Percentiles rank a stretch among this genome's conserved stretches.
Evolutionary conservation across 1,140 invertebrate species (phyloP).

Genomic region (Lucilia sericata): DNA sequence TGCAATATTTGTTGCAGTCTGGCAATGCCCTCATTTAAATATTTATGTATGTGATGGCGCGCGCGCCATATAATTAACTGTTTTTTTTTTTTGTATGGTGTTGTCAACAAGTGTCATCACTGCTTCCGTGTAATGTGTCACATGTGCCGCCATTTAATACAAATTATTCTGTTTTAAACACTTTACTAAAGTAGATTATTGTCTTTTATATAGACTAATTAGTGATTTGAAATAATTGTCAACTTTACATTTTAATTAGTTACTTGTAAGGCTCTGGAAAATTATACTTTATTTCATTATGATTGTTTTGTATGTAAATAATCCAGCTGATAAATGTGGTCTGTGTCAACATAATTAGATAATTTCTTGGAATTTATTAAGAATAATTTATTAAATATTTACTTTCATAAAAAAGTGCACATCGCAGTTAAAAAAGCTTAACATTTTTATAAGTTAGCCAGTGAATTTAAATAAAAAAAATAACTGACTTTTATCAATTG

Average conservation of each 20-base stretch:
- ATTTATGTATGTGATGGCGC: not conserved
- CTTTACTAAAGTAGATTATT: not conserved
- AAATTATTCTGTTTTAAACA: slow-evolving; percentile 5
- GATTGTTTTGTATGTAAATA: not conserved
- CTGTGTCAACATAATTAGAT: not conserved
- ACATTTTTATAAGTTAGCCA: no score
- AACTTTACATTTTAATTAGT: slow-evolving; percentile 32
- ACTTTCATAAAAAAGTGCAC: no score
- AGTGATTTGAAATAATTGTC: slow-evolving; percentile 14
- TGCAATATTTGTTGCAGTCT: not conserved
- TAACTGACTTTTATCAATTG: no score
- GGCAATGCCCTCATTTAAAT: slow-evolving; percentile 35
- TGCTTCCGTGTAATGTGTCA: slow-evolving; percentile 39
- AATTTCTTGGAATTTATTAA: not conserved
- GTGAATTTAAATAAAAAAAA: no score
- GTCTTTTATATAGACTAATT: slow-evolving; percentile 31
- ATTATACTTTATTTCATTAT: not conserved
- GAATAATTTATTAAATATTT: no score
- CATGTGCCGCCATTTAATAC: slow-evolving; percentile 28
- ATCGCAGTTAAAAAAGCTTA: no score
- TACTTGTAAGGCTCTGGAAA: not conserved
- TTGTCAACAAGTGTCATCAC: slow-evolving; percentile 36
- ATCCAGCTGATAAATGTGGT: not conserved
- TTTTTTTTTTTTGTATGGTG: not conserved
- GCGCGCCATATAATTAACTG: slow-evolving; percentile 24